Conservation (phyloP, 2,888 invertebrate species). For the Philereme vetulata region DNA sequence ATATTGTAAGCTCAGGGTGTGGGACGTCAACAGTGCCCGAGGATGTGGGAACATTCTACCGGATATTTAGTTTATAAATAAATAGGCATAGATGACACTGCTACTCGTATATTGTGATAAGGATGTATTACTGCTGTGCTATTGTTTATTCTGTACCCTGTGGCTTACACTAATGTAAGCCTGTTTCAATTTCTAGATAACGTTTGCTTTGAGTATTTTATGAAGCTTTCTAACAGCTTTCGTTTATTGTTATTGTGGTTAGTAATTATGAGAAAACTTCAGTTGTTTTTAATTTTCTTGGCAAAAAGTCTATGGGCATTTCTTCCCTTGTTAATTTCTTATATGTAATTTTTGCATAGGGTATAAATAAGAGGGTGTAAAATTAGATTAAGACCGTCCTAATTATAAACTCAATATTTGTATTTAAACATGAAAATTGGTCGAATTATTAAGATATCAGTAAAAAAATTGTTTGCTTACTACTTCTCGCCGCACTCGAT, state of each 20-base stretch:
- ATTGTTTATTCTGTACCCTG: slow-evolving; percentile 20
- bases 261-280: too few species aligned
- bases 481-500: slow-evolving; percentile 70
- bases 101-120: slow-evolving; percentile 53
- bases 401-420: too few species aligned
- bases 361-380: too few species aligned
- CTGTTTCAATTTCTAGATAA: slow-evolving; percentile 9
- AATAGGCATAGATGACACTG: slow-evolving; percentile 49
- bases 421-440: too few species aligned
- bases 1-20: slow-evolving; percentile 59
- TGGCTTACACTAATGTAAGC: slow-evolving; percentile 1
- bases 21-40: slow-evolving; percentile 42
- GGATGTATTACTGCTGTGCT: slow-evolving; percentile 39
- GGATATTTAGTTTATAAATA: slow-evolving; percentile 69
- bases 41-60: slow-evolving; percentile 52
- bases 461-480: slow-evolving; percentile 60
- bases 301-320: too few species aligned
- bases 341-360: too few species aligned
- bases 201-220: slow-evolving; percentile 7
- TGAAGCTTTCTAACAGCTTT: slow-evolving; percentile 4
- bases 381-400: too few species aligned
- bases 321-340: too few species aligned
- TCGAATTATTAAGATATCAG: too few species aligned
- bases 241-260: too few species aligned
- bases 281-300: too few species aligned